A percentile compares a stretch with the other conserved stretches of the same genome.
Evolutionary conservation across 2,888 invertebrate species (phyloP).

Genomic region (Gymnosoma rotundatum): DNA sequence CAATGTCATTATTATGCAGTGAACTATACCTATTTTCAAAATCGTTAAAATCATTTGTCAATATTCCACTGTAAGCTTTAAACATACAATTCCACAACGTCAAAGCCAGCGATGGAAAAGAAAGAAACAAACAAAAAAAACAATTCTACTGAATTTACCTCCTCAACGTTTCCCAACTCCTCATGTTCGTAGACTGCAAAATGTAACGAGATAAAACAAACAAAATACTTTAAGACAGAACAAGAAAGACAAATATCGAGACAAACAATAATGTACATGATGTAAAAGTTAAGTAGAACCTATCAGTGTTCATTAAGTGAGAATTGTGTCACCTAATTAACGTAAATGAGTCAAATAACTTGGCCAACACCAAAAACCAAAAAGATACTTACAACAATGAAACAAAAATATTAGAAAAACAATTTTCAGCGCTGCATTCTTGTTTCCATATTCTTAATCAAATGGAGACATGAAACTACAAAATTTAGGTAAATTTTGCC

Average conservation of each 20-base stretch:
- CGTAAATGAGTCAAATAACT: conserved; percentile 75
- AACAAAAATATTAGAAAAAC: conserved; percentile 31
- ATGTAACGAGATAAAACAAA: conserved; percentile 47
- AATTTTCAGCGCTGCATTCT: conserved; percentile 46
- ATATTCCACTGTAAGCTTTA: conserved; percentile 49
- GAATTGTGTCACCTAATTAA: conserved; percentile 82
- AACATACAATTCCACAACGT: background rate
- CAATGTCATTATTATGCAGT: conserved; percentile 71
- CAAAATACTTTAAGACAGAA: conserved; percentile 49
- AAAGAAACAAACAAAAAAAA: background rate
- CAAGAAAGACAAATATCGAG: conserved; percentile 40
- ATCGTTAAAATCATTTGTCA: conserved; percentile 69
- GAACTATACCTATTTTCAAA: conserved; percentile 59
- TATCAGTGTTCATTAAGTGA: conserved; percentile 78
- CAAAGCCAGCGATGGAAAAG: conserved; percentile 9
- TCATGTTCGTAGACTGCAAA: conserved; percentile 31
- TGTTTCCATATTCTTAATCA: conserved; percentile 21
- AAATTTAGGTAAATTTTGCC: conserved; percentile 49
- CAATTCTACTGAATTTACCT: background rate
- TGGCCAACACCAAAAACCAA: conserved; percentile 71
- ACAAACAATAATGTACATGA: conserved; percentile 65
- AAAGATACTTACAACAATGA: conserved; percentile 47
- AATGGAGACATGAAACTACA: conserved; percentile 42
- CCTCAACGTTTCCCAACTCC: conserved; percentile 21
- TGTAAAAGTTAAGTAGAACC: conserved; percentile 66